Evolutionary conservation across 2,888 invertebrate genomes (phyloP).

Genomic region (Dolichopus griseipennis): DNA sequence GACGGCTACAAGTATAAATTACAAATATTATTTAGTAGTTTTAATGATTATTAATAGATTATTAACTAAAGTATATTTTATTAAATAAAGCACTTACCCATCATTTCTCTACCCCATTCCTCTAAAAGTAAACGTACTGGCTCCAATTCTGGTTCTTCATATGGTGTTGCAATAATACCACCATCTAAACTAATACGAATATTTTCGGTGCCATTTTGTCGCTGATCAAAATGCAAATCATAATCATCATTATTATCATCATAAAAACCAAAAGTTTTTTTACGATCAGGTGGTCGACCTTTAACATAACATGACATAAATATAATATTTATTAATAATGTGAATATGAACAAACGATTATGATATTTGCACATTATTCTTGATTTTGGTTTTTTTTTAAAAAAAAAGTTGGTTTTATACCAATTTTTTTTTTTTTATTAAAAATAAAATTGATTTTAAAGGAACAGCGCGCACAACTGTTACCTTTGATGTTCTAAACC

Average conservation of each 20-base stretch:
- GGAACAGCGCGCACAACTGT: not conserved
- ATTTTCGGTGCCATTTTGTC: constrained; percentile 72
- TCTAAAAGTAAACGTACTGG: not conserved
- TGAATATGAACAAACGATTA: constrained; percentile 36
- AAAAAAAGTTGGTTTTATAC: not conserved
- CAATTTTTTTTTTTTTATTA: not conserved
- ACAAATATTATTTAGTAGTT: too few relatives aligned
- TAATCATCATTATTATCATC: constrained; percentile 30
- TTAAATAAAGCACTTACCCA: too few relatives aligned
- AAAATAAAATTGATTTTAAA: not conserved
- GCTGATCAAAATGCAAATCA: constrained; percentile 55
- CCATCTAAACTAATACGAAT: constrained; percentile 52
- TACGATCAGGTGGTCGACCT: not conserved
- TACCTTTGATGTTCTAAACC: not conserved
- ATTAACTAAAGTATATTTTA: too few relatives aligned
- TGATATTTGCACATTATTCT: constrained; percentile 39
- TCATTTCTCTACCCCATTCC: not conserved
- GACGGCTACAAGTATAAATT: not conserved
- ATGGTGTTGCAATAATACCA: not conserved
- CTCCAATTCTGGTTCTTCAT: not conserved
- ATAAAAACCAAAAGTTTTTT: constrained; percentile 8
- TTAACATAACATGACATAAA: not conserved
- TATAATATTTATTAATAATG: constrained; percentile 18
- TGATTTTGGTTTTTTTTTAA: not conserved
- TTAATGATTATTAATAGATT: too few relatives aligned